These are phyloP conservation scores for Dromococcyx pavoninus DNA, from an alignment of 2,797 vertebrate genomes.

Conservation along the genomic window DNA sequence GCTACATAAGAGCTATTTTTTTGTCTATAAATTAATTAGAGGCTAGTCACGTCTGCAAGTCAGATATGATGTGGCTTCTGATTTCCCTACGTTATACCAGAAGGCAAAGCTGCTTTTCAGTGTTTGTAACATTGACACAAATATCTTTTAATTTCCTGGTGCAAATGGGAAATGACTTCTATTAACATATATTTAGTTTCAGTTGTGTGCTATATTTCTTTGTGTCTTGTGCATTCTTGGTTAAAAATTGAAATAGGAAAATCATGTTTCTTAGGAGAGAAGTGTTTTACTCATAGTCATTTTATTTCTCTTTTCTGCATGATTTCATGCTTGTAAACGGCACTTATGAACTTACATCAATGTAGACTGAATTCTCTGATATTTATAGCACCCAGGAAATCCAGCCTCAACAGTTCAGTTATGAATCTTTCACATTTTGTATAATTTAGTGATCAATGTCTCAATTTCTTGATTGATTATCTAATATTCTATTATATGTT, in stretches of 20 bases:
- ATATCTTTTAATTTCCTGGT: neutral
- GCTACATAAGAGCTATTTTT: neutral
- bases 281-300: neutral
- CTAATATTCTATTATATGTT: conserved; percentile 40
- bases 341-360: conserved; percentile 50
- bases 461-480: conserved; percentile 50
- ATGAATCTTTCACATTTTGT: conserved; percentile 49
- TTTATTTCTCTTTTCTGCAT: neutral
- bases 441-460: conserved; percentile 45
- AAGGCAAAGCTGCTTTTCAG: neutral
- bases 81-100: neutral
- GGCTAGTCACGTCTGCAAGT: neutral
- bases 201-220: neutral
- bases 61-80: neutral
- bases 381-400: conserved; percentile 45
- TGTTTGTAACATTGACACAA: neutral
- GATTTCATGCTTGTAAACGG: neutral
- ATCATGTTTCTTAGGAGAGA: neutral
- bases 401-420: neutral
- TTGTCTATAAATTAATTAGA: neutral
- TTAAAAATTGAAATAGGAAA: neutral
- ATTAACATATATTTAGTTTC: neutral
- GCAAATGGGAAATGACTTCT: neutral
- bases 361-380: conserved; percentile 2
- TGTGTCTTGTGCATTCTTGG: neutral